Conservation (phyloP, 2,797 vertebrate species). For the Eulemur mongoz region DNA sequence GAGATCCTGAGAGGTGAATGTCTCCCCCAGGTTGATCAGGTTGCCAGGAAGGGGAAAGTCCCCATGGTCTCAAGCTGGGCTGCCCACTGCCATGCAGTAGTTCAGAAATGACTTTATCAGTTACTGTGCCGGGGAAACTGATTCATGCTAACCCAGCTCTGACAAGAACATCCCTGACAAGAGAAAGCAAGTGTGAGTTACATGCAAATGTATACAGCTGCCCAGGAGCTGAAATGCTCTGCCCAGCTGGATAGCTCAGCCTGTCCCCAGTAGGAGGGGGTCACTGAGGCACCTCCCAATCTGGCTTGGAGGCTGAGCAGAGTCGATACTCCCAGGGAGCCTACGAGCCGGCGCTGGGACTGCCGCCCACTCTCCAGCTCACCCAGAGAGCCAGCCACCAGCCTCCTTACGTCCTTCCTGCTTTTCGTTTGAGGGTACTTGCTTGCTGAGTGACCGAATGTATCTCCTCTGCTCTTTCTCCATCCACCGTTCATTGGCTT, state of each 20-base stretch:
- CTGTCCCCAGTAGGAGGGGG: background rate
- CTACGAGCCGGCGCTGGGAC: background rate
- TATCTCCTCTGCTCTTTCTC: background rate
- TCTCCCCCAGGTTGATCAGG: background rate
- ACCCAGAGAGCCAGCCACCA: background rate
- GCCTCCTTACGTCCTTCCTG: background rate
- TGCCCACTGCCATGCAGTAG: background rate
- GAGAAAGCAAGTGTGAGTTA: background rate
- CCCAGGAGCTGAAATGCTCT: background rate
- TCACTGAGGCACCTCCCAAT: background rate
- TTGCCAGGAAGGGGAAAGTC: background rate
- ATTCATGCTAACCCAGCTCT: background rate
- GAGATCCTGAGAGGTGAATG: background rate
- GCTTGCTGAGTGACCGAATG: background rate
- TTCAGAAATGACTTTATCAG: background rate
- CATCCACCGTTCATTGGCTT: background rate
- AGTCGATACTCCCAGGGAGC: background rate
- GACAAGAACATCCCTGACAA: background rate
- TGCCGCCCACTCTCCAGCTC: rapidly evolving
- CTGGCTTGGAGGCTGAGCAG: background rate
- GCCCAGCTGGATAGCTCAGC: background rate
- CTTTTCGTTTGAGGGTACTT: background rate
- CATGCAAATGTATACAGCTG: background rate
- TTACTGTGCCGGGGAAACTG: background rate
- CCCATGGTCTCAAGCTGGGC: background rate